A percentile compares a stretch with the other conserved stretches of the same genome.
Evolutionary conservation across 2,888 invertebrate species (phyloP).

Genomic region (Cheilosia scutellata): DNA sequence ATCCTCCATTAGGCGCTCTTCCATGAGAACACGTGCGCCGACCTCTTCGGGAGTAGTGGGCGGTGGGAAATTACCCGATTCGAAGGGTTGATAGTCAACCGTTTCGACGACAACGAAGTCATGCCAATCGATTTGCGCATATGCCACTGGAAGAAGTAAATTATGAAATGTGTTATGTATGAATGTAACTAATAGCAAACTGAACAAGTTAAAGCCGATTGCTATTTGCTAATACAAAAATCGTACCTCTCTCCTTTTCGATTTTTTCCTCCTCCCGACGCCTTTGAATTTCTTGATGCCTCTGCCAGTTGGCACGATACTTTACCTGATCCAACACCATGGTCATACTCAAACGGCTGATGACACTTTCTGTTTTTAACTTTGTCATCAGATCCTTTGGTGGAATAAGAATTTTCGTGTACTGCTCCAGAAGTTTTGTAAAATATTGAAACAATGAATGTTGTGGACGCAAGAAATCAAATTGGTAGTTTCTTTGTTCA

Average conservation of each 20-base stretch:
- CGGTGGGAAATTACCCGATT: slow-evolving; percentile 97
- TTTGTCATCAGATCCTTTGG: slow-evolving; percentile 94
- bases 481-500: slow-evolving; percentile 98
- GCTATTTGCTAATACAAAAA: too few relatives aligned
- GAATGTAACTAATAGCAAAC: slow-evolving; percentile 32
- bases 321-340: slow-evolving; percentile 94
- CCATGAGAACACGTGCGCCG: slow-evolving; percentile 96
- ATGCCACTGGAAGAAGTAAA: slow-evolving; percentile 87
- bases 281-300: slow-evolving; percentile 96
- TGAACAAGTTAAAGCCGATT: too few relatives aligned
- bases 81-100: slow-evolving; percentile 98
- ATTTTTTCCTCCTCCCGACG: slow-evolving; percentile 97
- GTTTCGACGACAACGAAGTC: slow-evolving; percentile 99
- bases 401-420: slow-evolving; percentile 98
- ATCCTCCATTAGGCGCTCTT: slow-evolving; percentile 91
- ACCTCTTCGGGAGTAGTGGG: slow-evolving; percentile 99
- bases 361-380: slow-evolving; percentile 90
- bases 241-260: slow-evolving; percentile 93
- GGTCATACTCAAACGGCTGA: slow-evolving; percentile 85
- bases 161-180: background rate
- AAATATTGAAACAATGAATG: slow-evolving; percentile 99
- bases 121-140: slow-evolving; percentile 99
- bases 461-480: slow-evolving; percentile 99
- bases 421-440: slow-evolving; percentile 98
- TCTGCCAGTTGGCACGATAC: slow-evolving; percentile 98